Base-by-base conservation (phyloP, 2,797 vertebrate species). In the Apogon hyalosoma region DNA sequence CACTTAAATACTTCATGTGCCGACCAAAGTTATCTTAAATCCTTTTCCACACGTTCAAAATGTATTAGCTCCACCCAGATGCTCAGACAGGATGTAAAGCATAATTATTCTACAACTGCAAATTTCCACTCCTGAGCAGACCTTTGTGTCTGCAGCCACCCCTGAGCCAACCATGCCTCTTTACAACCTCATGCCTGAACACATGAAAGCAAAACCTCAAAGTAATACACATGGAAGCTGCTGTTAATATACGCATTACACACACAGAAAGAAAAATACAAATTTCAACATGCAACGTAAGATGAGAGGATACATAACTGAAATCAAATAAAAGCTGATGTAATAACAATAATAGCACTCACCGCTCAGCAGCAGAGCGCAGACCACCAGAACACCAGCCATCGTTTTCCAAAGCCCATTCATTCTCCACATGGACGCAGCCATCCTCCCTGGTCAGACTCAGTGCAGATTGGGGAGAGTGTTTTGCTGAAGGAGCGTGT, bases 61-160 rank as follows among this genome's bases (percentile, higher is more conserved):
- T 60, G 50, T 2, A 42, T 48, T 11, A 67, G 82, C 88, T 88
- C 83, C 80, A 65, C 77, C 60, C 88, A 80, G 79, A 75, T 40
- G 70, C 60, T 10, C 73, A 54, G 58, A 55, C 77, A 83, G 86
- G 83, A 88, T 86, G 69, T 82, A 71, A 71, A 78, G 69, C 75
- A 57, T 87, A 87, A 89, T 89, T 85, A 88, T 77, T 50, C 78
- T 87, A 3, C 77, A 83, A 90, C 71, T 64, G 86, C 86, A 92
- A 85, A 80, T 87, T 92, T 90, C 90, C 84, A 79, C 82, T 79
- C 43, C 56, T 68, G 84, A 77, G 83, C 84, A 85, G 77, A 73
- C 75, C 89, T 93, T 92, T 92, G 90, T 92, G 89, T 88, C 77
- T 88, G 77, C 78, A 78, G 83, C 82, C 68, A 18, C 38, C 45